Percentiles rank a stretch among this genome's conserved stretches.
These are phyloP conservation scores for Kryptopterus vitreolus DNA, from an alignment of 2,797 vertebrate genomes.

Conservation along the genomic window DNA sequence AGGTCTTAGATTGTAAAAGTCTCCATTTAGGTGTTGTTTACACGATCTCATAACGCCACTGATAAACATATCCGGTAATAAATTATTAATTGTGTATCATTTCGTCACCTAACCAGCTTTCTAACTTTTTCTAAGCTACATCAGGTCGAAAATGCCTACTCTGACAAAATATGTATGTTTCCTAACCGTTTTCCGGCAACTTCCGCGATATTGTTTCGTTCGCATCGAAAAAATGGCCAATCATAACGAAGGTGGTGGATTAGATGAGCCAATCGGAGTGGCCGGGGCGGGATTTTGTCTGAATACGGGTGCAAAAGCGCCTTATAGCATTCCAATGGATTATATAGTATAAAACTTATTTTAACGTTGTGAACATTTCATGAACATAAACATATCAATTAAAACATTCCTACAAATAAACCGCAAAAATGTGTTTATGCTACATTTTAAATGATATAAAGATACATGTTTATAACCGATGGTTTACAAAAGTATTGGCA, in stretches of 20 bases:
- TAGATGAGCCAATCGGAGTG: background rate
- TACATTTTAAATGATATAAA: too few relatives aligned
- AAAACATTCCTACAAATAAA: too few relatives aligned
- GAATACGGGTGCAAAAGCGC: background rate
- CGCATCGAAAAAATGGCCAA: background rate
- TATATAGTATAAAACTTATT: too few relatives aligned
- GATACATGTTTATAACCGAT: too few relatives aligned
- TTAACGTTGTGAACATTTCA: too few relatives aligned
- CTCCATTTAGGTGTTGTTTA: background rate
- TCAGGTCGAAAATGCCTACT: too few relatives aligned
- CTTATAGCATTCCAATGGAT: background rate
- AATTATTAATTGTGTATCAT: background rate
- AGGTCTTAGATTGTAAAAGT: background rate
- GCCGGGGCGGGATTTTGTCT: conserved; percentile 3
- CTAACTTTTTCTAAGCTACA: background rate
- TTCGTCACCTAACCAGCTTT: background rate
- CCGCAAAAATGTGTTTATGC: too few relatives aligned
- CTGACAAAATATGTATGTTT: background rate
- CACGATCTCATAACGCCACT: background rate
- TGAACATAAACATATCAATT: too few relatives aligned
- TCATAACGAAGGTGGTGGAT: background rate
- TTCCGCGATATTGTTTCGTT: background rate
- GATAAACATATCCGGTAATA: background rate
- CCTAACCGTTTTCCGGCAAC: background rate
- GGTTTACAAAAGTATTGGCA: too few relatives aligned